Conservation (phyloP, 2,888 invertebrate species). For the Carcina quercana region DNA sequence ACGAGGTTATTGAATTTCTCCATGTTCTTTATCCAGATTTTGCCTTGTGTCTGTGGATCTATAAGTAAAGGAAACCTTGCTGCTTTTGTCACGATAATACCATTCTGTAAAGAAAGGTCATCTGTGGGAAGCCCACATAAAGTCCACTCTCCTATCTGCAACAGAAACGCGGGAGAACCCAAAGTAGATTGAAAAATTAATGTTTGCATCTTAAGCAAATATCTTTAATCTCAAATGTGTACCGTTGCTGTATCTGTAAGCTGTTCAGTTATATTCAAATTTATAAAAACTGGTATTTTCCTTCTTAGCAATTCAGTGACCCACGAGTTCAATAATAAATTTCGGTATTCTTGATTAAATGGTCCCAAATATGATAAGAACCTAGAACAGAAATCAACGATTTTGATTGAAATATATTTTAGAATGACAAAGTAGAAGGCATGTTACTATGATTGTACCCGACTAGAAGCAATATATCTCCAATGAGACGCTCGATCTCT, state of each 20-base stretch:
- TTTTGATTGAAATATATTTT: too few species aligned
- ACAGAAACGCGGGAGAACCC: too few species aligned
- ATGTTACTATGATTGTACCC: too few species aligned
- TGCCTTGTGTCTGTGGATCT: constrained; percentile 95
- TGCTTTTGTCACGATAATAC: constrained; percentile 92
- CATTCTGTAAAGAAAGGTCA: constrained; percentile 92
- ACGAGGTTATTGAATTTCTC: constrained; percentile 82
- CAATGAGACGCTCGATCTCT: constrained; percentile 88
- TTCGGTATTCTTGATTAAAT: constrained; percentile 92
- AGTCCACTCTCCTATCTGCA: constrained; percentile 92
- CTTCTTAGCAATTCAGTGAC: constrained; percentile 76
- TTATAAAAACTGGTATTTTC: constrained; percentile 86
- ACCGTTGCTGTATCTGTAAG: constrained; percentile 87
- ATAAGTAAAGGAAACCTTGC: constrained; percentile 88
- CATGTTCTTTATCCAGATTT: constrained; percentile 90
- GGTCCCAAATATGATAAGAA: constrained; percentile 94
- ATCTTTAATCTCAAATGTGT: too few species aligned
- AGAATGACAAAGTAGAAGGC: too few species aligned
- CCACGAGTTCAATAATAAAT: constrained; percentile 79
- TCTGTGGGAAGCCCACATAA: constrained; percentile 92
- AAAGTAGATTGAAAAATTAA: too few species aligned
- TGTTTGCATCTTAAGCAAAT: too few species aligned
- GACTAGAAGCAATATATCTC: constrained; percentile 87
- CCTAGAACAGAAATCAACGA: too few species aligned
- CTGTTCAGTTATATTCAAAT: constrained; percentile 83